Base-by-base conservation (phyloP, 2,888 invertebrate genomes). In the Pelosia muscerda region DNA sequence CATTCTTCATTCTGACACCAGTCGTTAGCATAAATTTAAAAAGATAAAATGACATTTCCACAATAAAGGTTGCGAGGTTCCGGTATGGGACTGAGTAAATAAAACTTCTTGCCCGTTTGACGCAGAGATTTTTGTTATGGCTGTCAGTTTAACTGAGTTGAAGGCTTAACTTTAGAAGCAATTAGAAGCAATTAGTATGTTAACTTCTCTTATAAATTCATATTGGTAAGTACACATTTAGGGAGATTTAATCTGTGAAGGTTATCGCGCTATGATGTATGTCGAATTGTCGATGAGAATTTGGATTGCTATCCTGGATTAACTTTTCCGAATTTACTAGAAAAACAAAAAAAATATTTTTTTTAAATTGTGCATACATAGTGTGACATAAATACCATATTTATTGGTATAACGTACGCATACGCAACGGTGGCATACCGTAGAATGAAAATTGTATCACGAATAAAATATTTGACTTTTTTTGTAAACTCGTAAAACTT, bases 21-120 rank as follows among this genome's bases (percentile, higher is more conserved):
- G 72, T 79, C 75, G 79, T 79, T 79, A 76, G 76, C 79, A 79
- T 79, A 79, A 76, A 79, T 77, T 79, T 73, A 31, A 66, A 73
- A 64, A 76, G 74, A 77, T 77, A 79, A 79, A 77, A 75, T 55
- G 56, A 71, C 70, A 72, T 68, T 75, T 72, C 31, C 64, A 75
- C 63, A 75, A 73, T 76, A 76, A 75, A 71, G 58, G 63, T 66
- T 25, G 61, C 42, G 67, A 26, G 26, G 59, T 75, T 71, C 66
- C 34, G 58, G 64, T 57, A 67, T 53, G 71, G 68, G 63, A 63
- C 56, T 23, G 62, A 57, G 53, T 67, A 55, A 57, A 49, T 9
- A 49, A 49, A n/a, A 49, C 49, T 49, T 49, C n/a, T 49, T 49
- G n/a, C n/a, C 9, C 8, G 19, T 49, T n/a, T 49, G 49, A 0